These are phyloP conservation scores for Lasioglossum baleicum DNA, from an alignment of 1,140 invertebrate species.

Conservation along the genomic window DNA sequence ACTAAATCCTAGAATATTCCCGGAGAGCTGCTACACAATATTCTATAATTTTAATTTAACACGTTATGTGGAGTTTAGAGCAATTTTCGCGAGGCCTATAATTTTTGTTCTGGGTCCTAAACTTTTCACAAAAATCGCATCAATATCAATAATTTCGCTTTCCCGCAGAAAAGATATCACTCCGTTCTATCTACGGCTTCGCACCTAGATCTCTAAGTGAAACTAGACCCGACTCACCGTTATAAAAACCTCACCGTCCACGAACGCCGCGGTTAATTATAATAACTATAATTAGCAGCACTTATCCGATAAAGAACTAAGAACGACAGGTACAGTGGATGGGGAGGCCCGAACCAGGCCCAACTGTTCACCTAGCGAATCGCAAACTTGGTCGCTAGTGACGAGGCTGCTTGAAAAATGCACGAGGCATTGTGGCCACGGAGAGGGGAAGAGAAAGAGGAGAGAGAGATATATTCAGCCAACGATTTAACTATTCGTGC, in stretches of 20 bases:
- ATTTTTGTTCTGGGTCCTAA: no score
- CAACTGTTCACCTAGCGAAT: neutral
- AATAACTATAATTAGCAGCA: conserved; percentile 53
- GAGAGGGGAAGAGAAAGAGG: no score
- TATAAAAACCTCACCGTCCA: conserved; percentile 33
- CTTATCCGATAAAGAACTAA: conserved; percentile 44
- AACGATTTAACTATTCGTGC: conserved; percentile 4
- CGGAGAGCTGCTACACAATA: no score
- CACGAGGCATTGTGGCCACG: neutral
- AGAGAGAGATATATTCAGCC: neutral
- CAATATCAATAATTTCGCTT: no score
- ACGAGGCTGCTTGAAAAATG: neutral
- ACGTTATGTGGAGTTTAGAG: no score
- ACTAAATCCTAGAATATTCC: no score
- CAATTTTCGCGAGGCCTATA: no score
- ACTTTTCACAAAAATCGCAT: no score
- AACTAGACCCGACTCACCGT: conserved; percentile 21
- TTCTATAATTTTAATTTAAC: no score
- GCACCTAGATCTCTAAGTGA: neutral
- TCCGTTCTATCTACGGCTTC: conserved; percentile 12
- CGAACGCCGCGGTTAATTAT: conserved; percentile 41
- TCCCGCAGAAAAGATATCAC: conserved; percentile 17
- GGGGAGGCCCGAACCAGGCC: neutral
- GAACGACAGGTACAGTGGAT: neutral
- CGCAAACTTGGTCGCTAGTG: neutral